A percentile compares a stretch with the other conserved stretches of the same genome.
phyloP scores from a whole-genome alignment of 1,140 invertebrate species.

The Periplaneta americana region DNA sequence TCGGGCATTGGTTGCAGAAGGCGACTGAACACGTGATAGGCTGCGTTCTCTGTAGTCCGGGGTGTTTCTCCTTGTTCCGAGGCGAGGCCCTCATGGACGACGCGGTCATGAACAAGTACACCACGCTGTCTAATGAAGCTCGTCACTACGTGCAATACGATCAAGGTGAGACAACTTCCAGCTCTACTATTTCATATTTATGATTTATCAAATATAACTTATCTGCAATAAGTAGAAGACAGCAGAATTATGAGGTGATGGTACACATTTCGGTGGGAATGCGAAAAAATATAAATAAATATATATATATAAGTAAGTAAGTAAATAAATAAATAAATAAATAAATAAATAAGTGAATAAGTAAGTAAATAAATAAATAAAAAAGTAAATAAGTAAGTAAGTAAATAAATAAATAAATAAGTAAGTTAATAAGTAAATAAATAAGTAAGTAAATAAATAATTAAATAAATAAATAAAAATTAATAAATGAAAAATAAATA shows the following conservation, averaged over 20 bases:
- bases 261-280: neutral
- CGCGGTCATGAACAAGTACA: constrained; percentile 54
- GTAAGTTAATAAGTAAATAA: too few species aligned
- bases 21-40: constrained; percentile 61
- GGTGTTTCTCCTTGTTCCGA: constrained; percentile 54
- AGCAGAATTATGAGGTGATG: neutral
- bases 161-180: constrained; percentile 39
- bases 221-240: neutral
- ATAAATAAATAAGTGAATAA: too few species aligned
- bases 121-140: constrained; percentile 47
- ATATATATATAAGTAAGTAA: too few species aligned
- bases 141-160: constrained; percentile 57
- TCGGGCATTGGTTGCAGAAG: constrained; percentile 63
- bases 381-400: too few species aligned
- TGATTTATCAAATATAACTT: neutral
- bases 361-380: too few species aligned
- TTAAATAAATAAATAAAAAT: too few species aligned
- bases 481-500: too few species aligned
- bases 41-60: constrained; percentile 58
- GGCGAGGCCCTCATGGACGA: constrained; percentile 54
- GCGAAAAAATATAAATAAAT: neutral
- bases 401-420: too few species aligned
- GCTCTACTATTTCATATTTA: neutral
- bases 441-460: too few species aligned
- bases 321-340: too few species aligned